These are phyloP conservation scores for Microcebus tavaratra DNA, from an alignment of 2,113 vertebrate genomes.

Conservation along the genomic window DNA sequence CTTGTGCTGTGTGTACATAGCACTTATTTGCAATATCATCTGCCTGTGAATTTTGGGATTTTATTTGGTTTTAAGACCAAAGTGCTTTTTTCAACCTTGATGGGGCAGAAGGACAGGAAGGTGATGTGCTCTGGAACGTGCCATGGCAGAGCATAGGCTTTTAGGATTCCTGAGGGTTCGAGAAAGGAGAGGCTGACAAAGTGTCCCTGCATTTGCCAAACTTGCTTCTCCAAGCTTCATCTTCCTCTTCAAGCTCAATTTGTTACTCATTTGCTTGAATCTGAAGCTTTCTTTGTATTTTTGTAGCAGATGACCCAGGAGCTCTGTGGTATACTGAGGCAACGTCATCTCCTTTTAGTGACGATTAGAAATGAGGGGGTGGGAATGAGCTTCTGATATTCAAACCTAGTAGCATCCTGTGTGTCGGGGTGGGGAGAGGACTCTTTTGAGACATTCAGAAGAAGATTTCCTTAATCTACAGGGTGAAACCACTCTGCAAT, in stretches of 20 bases:
- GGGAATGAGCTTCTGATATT: background rate
- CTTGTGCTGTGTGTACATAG: background rate
- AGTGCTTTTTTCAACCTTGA: background rate
- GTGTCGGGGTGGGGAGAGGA: background rate
- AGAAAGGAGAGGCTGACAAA: background rate
- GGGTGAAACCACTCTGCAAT: background rate
- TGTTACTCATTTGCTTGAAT: background rate
- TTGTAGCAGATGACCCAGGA: background rate
- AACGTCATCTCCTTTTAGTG: background rate
- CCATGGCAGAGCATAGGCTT: background rate
- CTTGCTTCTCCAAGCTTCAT: background rate
- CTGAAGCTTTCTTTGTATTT: background rate
- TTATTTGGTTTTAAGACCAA: background rate
- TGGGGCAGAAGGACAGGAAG: background rate
- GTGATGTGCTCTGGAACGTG: background rate
- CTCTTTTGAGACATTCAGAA: background rate
- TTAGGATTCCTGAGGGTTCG: background rate
- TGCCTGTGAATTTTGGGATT: background rate
- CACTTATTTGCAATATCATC: background rate
- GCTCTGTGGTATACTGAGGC: rapidly evolving
- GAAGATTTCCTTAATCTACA: background rate
- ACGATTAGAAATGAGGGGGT: background rate
- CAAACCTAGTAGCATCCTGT: background rate
- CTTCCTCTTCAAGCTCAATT: background rate
- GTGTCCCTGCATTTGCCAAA: background rate